These are phyloP conservation scores for Patella caerulea DNA, from an alignment of 2,888 invertebrate species.

Conservation along the genomic window DNA sequence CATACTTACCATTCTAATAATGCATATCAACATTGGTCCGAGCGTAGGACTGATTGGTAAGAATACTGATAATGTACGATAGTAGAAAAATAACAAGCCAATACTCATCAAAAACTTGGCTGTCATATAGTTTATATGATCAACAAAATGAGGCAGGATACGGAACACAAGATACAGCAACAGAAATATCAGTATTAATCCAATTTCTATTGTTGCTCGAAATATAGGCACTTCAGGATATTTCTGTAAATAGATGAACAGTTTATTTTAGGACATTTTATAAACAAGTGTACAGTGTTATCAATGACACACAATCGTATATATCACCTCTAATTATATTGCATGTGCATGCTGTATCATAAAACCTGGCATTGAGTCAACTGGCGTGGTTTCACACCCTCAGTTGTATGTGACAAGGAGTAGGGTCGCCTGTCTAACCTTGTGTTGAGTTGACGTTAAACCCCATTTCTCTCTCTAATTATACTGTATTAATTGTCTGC, in stretches of 20 bases:
- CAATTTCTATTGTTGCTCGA: conserved; percentile 39
- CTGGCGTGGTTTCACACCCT: too few relatives aligned
- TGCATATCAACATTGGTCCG: conserved; percentile 73
- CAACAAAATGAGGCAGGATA: conserved; percentile 52
- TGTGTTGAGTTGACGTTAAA: too few relatives aligned
- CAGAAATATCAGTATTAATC: conserved; percentile 57
- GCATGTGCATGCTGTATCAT: too few relatives aligned
- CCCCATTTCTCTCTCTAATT: too few relatives aligned
- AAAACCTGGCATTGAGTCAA: too few relatives aligned
- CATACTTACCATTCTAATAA: conserved; percentile 64
- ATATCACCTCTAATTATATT: too few relatives aligned
- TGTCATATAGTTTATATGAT: conserved; percentile 55
- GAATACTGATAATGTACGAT: conserved; percentile 72
- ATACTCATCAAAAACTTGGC: conserved; percentile 67
- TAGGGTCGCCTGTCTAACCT: too few relatives aligned
- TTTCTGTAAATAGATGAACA: conserved; percentile 27
- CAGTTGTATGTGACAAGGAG: too few relatives aligned
- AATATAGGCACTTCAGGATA: conserved; percentile 32
- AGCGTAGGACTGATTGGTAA: conserved; percentile 72
- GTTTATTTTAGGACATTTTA: neutral
- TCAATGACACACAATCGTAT: too few relatives aligned
- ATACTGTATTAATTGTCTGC: too few relatives aligned
- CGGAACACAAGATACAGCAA: conserved; percentile 60
- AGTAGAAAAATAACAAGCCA: conserved; percentile 73
- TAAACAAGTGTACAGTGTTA: too few relatives aligned